These are phyloP conservation scores for Cartodere bifasciata DNA, from an alignment of 2,888 invertebrate genomes.

Conservation along the genomic window DNA sequence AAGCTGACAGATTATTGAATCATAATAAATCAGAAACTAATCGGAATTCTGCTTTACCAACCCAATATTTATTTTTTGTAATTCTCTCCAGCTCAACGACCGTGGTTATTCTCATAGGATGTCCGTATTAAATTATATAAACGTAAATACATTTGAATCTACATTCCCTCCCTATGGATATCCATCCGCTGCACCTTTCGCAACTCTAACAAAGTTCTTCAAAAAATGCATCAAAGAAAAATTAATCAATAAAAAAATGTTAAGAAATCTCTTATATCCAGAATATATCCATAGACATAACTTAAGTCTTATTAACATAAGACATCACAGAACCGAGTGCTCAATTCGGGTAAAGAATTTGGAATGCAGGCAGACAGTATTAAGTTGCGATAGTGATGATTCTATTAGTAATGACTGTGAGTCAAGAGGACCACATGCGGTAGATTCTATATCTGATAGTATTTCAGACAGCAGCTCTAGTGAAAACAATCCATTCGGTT, in stretches of 20 bases:
- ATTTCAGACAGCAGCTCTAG: conserved; percentile 37
- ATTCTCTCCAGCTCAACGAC: conserved; percentile 32
- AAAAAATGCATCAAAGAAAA: conserved; percentile 61
- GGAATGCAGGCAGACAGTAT: conserved; percentile 27
- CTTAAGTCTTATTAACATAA: conserved; percentile 39
- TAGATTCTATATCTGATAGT: conserved; percentile 37
- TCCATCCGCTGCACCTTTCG: conserved; percentile 65
- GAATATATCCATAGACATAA: conserved; percentile 44
- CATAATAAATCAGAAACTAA: too few species aligned
- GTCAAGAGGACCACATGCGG: conserved; percentile 35
- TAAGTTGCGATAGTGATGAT: conserved; percentile 34
- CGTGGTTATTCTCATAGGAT: conserved; percentile 44
- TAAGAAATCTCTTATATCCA: conserved; percentile 61
- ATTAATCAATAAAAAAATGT: conserved; percentile 54
- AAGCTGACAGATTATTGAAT: too few species aligned
- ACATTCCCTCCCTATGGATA: conserved; percentile 61
- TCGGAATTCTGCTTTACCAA: conserved; percentile 2
- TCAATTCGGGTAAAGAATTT: conserved; percentile 28
- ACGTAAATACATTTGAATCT: conserved; percentile 36
- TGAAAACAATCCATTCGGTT: conserved; percentile 54
- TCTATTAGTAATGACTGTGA: conserved; percentile 31
- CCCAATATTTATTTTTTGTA: conserved; percentile 6
- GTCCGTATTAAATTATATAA: conserved; percentile 37
- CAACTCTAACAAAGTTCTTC: conserved; percentile 63
- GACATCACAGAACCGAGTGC: conserved; percentile 39